A percentile compares a stretch with the other conserved stretches of the same genome.
Evolutionary conservation across 2,797 vertebrate genomes (phyloP).

Genomic region (Gymnothorax javanicus): DNA sequence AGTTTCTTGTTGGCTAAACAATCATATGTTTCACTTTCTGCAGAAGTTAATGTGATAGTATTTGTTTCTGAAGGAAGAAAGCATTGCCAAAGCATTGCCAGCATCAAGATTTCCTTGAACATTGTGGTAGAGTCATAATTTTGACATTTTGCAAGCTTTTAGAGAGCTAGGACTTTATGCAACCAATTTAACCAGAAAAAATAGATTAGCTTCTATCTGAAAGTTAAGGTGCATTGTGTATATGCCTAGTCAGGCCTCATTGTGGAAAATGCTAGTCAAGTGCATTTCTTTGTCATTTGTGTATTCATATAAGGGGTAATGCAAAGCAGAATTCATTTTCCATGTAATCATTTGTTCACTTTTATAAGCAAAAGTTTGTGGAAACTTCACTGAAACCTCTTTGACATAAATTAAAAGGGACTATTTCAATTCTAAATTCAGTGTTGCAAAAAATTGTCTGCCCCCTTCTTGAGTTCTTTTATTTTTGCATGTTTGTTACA

Average conservation of each 20-base stretch:
- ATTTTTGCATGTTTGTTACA: too few species aligned
- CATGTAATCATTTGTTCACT: background rate
- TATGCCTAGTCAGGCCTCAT: background rate
- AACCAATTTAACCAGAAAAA: background rate
- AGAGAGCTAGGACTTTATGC: background rate
- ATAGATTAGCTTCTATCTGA: background rate
- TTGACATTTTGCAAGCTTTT: background rate
- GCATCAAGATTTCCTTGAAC: too few species aligned
- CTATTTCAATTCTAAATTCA: too few species aligned
- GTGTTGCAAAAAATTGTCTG: too few species aligned
- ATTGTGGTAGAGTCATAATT: background rate
- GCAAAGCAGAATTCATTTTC: conserved; percentile 21
- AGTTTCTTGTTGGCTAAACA: background rate
- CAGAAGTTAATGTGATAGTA: background rate
- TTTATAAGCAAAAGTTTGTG: too few species aligned
- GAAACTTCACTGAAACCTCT: too few species aligned
- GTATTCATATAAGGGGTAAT: conserved; percentile 60
- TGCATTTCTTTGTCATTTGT: conserved; percentile 48
- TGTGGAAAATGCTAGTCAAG: background rate
- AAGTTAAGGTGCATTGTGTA: background rate
- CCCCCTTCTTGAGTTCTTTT: too few species aligned
- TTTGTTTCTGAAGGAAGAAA: background rate
- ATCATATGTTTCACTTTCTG: background rate
- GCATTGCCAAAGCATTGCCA: background rate
- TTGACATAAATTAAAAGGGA: too few species aligned